Base-by-base conservation (phyloP, 2,888 invertebrate species). In the Eustalomyia histrio region DNA sequence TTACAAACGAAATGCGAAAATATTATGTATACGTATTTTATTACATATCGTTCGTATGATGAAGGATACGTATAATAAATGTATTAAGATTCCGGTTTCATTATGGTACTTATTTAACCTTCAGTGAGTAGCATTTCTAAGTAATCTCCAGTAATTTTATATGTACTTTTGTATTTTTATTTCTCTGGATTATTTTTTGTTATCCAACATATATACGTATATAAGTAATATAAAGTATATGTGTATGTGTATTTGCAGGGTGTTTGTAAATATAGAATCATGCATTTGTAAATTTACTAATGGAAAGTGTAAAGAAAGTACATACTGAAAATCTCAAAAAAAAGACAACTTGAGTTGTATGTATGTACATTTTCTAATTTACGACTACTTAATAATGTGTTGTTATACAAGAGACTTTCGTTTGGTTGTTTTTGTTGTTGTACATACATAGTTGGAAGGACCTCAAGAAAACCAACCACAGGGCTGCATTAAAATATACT, bases 291-390 rank as follows among this genome's bases (percentile, higher is more conserved):
- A 39, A 9, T 14, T 39, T 12, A 39, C 10, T 39, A 14, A 29
- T 12, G 39, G 43, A 14, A 47, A 47, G 43, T 47, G n/a, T n/a
- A n/a, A 47, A 47, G 43, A 47, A 47, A 47, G 43, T 47, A n/a
- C 12, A 4, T 14, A 43, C 2, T 6, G 29, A 47, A 47, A 47
- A n/a, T 47, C 43, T 47, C 43, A 47, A 47, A 47, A 47, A 47
- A 47, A 47, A 47, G 6, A n/a, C 43, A 53, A 61, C 5, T 47
- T 47, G 39, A 39, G 39, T 39, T 39, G 39, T 39, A 39, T 39
- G 43, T 53, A 21, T 53, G 58, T 39, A 33, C n/a, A 35, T 60
- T 60, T 33, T 60, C 39, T 65, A 69, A 69, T 69, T 65, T 79
- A 69, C 63, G 18, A 55, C 64, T 60, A 24, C 52, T 43, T 63